A percentile compares a stretch with the other conserved stretches of the same genome.
Evolutionary conservation across 2,797 vertebrate species (phyloP).

Genomic region (Triplophysa bombifrons): DNA sequence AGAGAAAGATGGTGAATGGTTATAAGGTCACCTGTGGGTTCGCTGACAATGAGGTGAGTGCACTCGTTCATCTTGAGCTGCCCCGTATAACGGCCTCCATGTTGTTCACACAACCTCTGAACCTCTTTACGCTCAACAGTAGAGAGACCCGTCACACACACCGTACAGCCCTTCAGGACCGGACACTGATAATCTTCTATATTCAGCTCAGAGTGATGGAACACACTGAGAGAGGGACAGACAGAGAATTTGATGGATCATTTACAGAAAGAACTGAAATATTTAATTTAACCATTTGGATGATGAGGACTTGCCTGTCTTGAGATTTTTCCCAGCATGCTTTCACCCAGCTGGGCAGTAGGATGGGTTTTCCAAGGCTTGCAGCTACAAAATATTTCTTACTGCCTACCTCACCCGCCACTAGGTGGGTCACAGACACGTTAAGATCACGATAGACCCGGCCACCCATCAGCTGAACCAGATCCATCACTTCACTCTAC

Average conservation of each 20-base stretch:
- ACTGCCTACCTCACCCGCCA: constrained; percentile 97
- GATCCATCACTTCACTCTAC: constrained; percentile 90
- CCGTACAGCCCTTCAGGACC: constrained; percentile 87
- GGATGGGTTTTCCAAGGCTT: constrained; percentile 88
- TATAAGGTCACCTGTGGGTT: constrained; percentile 83
- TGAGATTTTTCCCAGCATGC: constrained; percentile 91
- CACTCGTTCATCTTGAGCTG: constrained; percentile 98
- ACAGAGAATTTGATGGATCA: not conserved
- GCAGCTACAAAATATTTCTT: constrained; percentile 98
- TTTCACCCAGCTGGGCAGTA: constrained; percentile 91
- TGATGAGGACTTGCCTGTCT: constrained; percentile 75
- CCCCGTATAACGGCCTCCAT: constrained; percentile 90
- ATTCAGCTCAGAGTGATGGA: constrained; percentile 84
- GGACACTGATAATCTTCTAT: constrained; percentile 86
- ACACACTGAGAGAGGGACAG: constrained; percentile 72
- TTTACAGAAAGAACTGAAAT: not conserved
- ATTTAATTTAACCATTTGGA: not conserved
- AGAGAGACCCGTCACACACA: constrained; percentile 93
- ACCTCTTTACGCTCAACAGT: constrained; percentile 86
- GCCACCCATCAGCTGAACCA: constrained; percentile 95
- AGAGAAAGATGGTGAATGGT: not conserved
- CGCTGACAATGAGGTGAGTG: constrained; percentile 95
- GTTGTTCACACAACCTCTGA: constrained; percentile 84
- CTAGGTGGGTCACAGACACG: constrained; percentile 90
- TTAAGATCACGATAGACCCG: constrained; percentile 88